Evolutionary conservation across 2,113 vertebrate species (phyloP), one percentile per base, ranked within the genome.

Genomic region (Antechinus stuartii): DNA sequence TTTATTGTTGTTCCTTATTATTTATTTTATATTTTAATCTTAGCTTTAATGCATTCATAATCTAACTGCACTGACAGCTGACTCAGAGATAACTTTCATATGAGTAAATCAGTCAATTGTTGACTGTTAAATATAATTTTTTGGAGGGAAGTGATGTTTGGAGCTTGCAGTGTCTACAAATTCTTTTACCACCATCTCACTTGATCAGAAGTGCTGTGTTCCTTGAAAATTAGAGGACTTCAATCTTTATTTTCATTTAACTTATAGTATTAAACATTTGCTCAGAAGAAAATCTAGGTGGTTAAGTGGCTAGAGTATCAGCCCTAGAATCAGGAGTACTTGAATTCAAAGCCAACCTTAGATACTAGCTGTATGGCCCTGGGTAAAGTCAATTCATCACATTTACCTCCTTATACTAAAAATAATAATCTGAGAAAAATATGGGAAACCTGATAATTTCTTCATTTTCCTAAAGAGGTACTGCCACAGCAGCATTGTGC

Each of bases 401-500:
- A 68, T 16, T 42, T 92, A 2, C 46, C 55, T 56, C 55, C 54
- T 56, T 25, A 56, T 56, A 25, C 6, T 23, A 91, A 84, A 42
- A 89, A 35, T 55, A 91, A 93, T 46, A 96, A 95, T 94, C 54
- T 90, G 68, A 54, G 50, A 47, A 90, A 95, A 95, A 95, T 95
- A 54, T 42, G 16, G 11, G 16, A 54, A 92, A 53, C 35, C 7
- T 94, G 7, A 2, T 94, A 90, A 92, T 93, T 92, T 14, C 27
- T 90, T 35, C 68, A 12, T 55, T 96, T 89, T 89, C 54, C 57
- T 54, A 42, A 91, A n/a, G 93, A 54, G 46, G 2, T 46, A 90
- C 16, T 89, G 90, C 96, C 56, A 95, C 1, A 53, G 30, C 95
- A 95, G 11, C 46, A 89, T 10, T 93, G 68, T 95, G 91, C 25